Evolutionary conservation across 2,113 vertebrate genomes (phyloP).

Genomic region (Gambusia holbrooki): DNA sequence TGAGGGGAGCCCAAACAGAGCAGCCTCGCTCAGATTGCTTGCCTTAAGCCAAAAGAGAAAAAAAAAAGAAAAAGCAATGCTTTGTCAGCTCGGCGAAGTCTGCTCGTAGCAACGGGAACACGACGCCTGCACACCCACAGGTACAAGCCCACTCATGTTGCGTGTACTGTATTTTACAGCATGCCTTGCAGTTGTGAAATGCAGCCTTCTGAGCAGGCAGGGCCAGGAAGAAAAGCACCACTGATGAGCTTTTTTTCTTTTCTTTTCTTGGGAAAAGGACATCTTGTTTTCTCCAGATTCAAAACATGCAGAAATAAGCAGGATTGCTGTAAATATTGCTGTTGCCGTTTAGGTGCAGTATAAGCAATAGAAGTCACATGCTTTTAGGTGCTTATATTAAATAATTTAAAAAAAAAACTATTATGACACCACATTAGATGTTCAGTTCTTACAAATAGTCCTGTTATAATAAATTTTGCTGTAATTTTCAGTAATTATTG

Average conservation of each 20-base stretch:
- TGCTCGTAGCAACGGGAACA: conserved; percentile 53
- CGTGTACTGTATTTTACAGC: not conserved
- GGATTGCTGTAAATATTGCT: too few relatives aligned
- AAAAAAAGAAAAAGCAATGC: conserved; percentile 28
- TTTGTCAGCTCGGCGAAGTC: conserved; percentile 41
- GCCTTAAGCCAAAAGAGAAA: conserved; percentile 65
- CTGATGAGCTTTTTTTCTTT: not conserved
- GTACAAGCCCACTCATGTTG: conserved; percentile 69
- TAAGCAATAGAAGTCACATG: too few relatives aligned
- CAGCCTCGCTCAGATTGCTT: conserved; percentile 40
- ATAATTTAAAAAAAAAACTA: too few relatives aligned
- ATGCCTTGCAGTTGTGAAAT: not conserved
- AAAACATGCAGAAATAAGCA: too few relatives aligned
- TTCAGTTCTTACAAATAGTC: too few relatives aligned
- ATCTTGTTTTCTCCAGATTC: not conserved
- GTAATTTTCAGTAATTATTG: too few relatives aligned
- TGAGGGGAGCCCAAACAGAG: conserved; percentile 25
- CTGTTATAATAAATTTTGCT: too few relatives aligned
- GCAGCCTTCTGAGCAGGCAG: not conserved
- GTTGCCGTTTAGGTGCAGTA: too few relatives aligned
- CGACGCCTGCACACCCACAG: conserved; percentile 45
- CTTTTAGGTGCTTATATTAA: too few relatives aligned
- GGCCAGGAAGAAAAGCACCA: not conserved
- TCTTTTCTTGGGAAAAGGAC: not conserved
- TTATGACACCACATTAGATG: too few relatives aligned